Percentiles rank a stretch among this genome's conserved stretches.
phyloP scores from a whole-genome alignment of 2,888 invertebrate genomes.

The Cenopis cana region DNA sequence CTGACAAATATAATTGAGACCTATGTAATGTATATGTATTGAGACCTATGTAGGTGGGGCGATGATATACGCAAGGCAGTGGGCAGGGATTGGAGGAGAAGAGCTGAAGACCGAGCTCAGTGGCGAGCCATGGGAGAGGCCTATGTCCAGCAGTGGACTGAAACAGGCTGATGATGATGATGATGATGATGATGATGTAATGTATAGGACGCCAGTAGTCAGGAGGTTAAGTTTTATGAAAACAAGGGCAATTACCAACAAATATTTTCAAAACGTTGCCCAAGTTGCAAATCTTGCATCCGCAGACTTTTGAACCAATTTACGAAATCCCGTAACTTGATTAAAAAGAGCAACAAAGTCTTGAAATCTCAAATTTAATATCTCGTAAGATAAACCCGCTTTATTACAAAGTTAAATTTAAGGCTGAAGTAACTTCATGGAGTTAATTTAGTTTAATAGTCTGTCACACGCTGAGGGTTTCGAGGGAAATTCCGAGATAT shows the following conservation, averaged over 20 bases:
- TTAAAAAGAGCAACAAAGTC: constrained; percentile 33
- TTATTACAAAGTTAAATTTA: constrained; percentile 30
- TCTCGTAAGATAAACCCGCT: constrained; percentile 29
- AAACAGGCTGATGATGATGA: too few relatives aligned
- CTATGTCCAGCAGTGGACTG: too few relatives aligned
- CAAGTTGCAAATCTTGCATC: constrained; percentile 11
- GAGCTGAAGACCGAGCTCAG: too few relatives aligned
- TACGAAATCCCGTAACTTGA: constrained; percentile 25
- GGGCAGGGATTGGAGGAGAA: too few relatives aligned
- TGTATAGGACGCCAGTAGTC: too few relatives aligned
- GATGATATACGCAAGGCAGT: too few relatives aligned
- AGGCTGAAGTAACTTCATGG: constrained; percentile 24
- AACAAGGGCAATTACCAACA: background rate
- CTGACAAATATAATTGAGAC: too few relatives aligned
- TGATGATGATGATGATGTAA: too few relatives aligned
- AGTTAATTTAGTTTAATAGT: constrained; percentile 25
- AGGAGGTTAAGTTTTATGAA: too few relatives aligned
- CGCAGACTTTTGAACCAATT: constrained; percentile 6
- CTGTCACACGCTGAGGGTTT: background rate
- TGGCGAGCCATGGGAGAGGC: too few relatives aligned
- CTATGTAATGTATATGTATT: too few relatives aligned
- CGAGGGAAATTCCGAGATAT: background rate
- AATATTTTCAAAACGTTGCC: background rate
- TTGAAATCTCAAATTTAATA: constrained; percentile 37
- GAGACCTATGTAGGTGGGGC: too few relatives aligned